These are phyloP conservation scores for Pogonus chalceus DNA, from an alignment of 1,140 invertebrate species.

Conservation along the genomic window DNA sequence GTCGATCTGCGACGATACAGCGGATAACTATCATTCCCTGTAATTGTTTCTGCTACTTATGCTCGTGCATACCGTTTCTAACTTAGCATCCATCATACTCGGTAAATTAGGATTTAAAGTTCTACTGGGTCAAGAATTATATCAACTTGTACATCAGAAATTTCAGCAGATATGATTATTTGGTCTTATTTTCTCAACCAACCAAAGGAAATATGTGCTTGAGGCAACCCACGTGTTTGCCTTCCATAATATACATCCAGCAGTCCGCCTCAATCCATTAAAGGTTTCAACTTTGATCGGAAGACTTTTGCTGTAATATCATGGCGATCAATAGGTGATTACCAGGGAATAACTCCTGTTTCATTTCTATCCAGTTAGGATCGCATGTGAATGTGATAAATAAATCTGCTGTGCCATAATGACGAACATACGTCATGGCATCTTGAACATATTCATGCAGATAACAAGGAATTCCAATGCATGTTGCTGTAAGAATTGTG, in stretches of 20 bases:
- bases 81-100: slow-evolving; percentile 33
- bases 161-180: slow-evolving; percentile 13
- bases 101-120: slow-evolving; percentile 29
- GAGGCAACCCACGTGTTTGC: slow-evolving; percentile 39
- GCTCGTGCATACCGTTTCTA: slow-evolving; percentile 28
- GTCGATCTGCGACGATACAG: slow-evolving; percentile 31
- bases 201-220: slow-evolving; percentile 28
- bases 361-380: slow-evolving; percentile 36
- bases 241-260: slow-evolving; percentile 36
- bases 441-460: slow-evolving; percentile 27
- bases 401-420: slow-evolving; percentile 32
- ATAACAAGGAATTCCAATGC: slow-evolving; percentile 26
- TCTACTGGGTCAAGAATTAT: slow-evolving; percentile 30
- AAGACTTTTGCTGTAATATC: slow-evolving; percentile 34
- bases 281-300: slow-evolving; percentile 29
- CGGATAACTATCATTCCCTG: slow-evolving; percentile 35
- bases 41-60: slow-evolving; percentile 23
- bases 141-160: slow-evolving; percentile 7
- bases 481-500: slow-evolving; percentile 28
- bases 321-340: slow-evolving; percentile 3
- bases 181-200: slow-evolving; percentile 16
- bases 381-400: slow-evolving; percentile 37
- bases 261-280: slow-evolving; percentile 30
- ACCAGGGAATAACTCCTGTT: slow-evolving; percentile 20
- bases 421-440: slow-evolving; percentile 34